Evolutionary conservation across 2,797 vertebrate genomes (phyloP).

Genomic region (Phoeniculus purpureus): DNA sequence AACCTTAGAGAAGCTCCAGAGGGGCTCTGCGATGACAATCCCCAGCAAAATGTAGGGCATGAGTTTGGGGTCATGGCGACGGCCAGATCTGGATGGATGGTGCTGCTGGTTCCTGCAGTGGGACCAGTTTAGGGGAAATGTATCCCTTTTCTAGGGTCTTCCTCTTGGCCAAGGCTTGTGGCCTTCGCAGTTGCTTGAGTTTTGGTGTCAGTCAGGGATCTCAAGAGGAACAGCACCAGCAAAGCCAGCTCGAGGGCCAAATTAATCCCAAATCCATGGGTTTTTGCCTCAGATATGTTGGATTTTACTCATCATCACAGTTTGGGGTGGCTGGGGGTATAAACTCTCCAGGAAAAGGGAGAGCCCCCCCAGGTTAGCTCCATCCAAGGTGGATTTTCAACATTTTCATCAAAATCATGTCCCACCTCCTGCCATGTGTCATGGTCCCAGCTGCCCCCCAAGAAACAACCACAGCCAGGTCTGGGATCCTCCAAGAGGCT

Average conservation of each 20-base stretch:
- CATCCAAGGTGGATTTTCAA: neutral
- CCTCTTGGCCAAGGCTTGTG: rapidly evolving
- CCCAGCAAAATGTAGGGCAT: neutral
- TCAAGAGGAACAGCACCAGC: neutral
- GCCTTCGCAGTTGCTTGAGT: rapidly evolving
- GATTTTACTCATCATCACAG: rapidly evolving
- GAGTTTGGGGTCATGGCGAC: rapidly evolving
- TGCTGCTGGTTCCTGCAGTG: neutral
- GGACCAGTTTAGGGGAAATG: neutral
- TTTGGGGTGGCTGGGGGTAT: rapidly evolving
- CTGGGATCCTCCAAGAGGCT: neutral
- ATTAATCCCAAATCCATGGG: neutral
- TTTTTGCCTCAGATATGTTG: neutral
- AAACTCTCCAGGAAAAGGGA: rapidly evolving
- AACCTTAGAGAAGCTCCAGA: neutral
- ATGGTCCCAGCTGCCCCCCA: neutral
- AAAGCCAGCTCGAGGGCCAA: neutral
- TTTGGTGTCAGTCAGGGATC: neutral
- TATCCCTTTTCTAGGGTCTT: neutral
- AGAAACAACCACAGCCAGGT: rapidly evolving
- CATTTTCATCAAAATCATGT: neutral
- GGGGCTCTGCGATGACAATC: slow-evolving; percentile 39
- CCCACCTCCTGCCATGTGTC: rapidly evolving
- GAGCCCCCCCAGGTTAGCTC: neutral
- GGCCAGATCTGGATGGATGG: neutral